Evolutionary conservation across 2,888 invertebrate genomes (phyloP).

Genomic region (Latheticus oryzae): DNA sequence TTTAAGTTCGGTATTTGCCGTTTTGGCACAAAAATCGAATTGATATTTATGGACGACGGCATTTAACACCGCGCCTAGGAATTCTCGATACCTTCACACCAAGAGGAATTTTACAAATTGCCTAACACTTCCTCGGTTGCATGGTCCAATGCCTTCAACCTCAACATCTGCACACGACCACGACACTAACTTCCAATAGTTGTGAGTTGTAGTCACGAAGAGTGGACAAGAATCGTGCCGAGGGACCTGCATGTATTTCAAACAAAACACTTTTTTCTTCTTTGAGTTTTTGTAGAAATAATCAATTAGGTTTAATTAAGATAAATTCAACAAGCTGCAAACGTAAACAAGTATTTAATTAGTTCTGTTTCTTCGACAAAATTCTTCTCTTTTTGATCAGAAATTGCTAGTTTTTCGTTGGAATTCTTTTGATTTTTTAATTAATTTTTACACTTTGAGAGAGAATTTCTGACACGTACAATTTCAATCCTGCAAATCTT

Average conservation of each 20-base stretch:
- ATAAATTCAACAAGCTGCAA: too few species aligned
- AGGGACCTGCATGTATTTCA: conserved; percentile 3
- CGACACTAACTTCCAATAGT: conserved; percentile 33
- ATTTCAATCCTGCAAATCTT: too few species aligned
- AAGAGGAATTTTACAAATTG: conserved; percentile 50
- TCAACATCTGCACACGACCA: conserved; percentile 36
- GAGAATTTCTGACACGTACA: too few species aligned
- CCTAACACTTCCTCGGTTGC: conserved; percentile 50
- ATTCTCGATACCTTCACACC: conserved; percentile 34
- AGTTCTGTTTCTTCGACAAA: too few species aligned
- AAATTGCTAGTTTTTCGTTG: too few species aligned
- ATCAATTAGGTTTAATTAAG: too few species aligned
- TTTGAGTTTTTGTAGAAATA: too few species aligned
- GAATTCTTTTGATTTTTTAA: too few species aligned
- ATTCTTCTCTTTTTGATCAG: too few species aligned
- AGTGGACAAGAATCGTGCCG: conserved; percentile 21
- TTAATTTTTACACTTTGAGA: too few species aligned
- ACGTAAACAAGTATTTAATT: too few species aligned
- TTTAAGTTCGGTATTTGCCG: conserved; percentile 8
- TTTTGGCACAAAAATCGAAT: conserved; percentile 12
- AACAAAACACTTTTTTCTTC: too few species aligned
- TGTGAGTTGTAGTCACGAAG: conserved; percentile 27
- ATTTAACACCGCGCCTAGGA: conserved; percentile 33
- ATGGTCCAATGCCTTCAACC: conserved; percentile 47
- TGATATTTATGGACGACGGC: conserved; percentile 24